A percentile compares a stretch with the other conserved stretches of the same genome.
Conservation (phyloP, 2,888 invertebrate species). For the Campoplex nolae region DNA sequence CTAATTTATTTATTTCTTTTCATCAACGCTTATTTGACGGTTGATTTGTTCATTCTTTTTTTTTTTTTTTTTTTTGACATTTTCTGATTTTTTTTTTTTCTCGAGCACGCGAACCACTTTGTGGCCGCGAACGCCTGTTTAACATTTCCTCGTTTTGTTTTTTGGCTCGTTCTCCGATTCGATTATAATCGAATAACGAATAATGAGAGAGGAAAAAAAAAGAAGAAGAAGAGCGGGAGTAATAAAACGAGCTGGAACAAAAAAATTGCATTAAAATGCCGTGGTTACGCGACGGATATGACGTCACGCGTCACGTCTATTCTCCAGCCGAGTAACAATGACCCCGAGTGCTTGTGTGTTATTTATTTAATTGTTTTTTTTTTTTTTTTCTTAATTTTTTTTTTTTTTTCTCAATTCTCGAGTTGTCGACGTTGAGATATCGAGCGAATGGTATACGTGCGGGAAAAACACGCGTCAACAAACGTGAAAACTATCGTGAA, state of each 20-base stretch:
- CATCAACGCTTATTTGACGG: conserved; percentile 14
- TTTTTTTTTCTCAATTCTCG: neutral
- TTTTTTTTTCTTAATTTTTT: too few species aligned
- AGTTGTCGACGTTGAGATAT: conserved; percentile 23
- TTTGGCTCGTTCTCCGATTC: conserved; percentile 13
- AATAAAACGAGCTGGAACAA: conserved; percentile 34
- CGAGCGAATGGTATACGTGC: conserved; percentile 54
- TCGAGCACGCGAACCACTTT: conserved; percentile 32
- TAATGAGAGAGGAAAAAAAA: neutral
- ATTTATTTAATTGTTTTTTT: conserved; percentile 21
- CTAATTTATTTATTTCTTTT: conserved; percentile 55
- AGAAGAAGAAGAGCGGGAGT: conserved; percentile 5
- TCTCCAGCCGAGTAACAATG: conserved; percentile 26
- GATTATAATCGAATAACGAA: neutral
- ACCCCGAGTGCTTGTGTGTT: conserved; percentile 31
- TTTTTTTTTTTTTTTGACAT: conserved; percentile 12
- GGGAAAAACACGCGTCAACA: neutral
- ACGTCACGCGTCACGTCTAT: conserved; percentile 75
- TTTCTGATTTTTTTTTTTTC: neutral
- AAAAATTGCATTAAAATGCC: conserved; percentile 76
- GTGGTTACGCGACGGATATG: conserved; percentile 72
- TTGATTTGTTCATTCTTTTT: conserved; percentile 6
- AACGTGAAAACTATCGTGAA: conserved; percentile 27
- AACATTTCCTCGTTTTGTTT: conserved; percentile 46
- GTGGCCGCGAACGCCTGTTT: conserved; percentile 1